Evolutionary conservation across 2,797 vertebrate genomes (phyloP).

Genomic region (Liasis olivaceus): DNA sequence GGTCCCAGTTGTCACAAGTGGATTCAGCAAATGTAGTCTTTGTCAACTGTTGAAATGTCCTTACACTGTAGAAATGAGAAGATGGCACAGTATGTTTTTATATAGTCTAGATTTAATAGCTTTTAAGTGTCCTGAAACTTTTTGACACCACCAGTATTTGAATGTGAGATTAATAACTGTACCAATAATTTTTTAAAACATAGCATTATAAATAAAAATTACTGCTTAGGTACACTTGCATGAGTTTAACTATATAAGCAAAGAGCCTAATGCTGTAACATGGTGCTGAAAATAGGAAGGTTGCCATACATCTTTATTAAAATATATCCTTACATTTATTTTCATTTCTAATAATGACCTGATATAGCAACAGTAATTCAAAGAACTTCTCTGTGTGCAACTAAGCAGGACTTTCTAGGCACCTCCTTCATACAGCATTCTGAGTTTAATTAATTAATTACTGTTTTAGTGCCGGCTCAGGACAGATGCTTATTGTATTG

Average conservation of each 20-base stretch:
- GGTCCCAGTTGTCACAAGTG: not conserved
- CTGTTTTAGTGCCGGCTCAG: not conserved
- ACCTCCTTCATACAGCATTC: slow-evolving; percentile 7
- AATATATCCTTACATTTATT: not conserved
- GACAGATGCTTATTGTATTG: not conserved
- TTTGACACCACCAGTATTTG: not conserved
- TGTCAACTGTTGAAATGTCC: not conserved
- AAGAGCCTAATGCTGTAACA: not conserved
- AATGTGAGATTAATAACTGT: slow-evolving; percentile 6
- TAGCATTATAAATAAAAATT: slow-evolving; percentile 24
- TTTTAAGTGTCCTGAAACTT: slow-evolving; percentile 9
- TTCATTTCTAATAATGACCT: not conserved
- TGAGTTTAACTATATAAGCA: not conserved
- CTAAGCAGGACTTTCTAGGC: slow-evolving; percentile 3
- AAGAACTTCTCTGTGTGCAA: not conserved
- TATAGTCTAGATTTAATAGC: not conserved
- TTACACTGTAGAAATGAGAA: not conserved
- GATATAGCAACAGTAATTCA: not conserved
- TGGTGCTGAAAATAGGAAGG: not conserved
- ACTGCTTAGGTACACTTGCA: not conserved
- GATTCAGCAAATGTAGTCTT: not conserved
- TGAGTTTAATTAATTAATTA: not conserved
- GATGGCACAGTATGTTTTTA: not conserved
- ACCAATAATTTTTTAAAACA: not conserved
- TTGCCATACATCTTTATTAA: not conserved